Percentiles rank a stretch among this genome's conserved stretches.
These are phyloP conservation scores for Cotesia chilonis DNA, from an alignment of 1,140 invertebrate genomes.

Conservation along the genomic window DNA sequence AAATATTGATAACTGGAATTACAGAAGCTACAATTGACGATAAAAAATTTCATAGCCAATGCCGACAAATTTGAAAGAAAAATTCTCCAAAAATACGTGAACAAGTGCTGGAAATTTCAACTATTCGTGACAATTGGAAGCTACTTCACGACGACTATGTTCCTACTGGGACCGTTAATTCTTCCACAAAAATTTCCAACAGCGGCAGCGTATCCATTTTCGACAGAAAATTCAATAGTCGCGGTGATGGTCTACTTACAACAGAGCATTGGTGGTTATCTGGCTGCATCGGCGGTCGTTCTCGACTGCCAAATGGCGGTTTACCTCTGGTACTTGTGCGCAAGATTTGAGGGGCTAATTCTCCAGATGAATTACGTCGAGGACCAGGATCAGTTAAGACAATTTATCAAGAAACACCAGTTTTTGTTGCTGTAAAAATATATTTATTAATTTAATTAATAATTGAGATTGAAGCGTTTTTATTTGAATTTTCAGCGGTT, in stretches of 20 bases:
- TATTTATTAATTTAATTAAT: neutral
- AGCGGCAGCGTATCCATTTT: constrained; percentile 43
- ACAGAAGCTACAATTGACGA: neutral
- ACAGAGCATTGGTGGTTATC: constrained; percentile 39
- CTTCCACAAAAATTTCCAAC: constrained; percentile 39
- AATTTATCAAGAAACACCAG: constrained; percentile 41
- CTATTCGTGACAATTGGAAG: neutral
- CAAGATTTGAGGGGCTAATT: constrained; percentile 42
- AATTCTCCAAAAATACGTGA: constrained; percentile 11
- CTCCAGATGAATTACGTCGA: constrained; percentile 14
- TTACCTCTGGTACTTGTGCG: constrained; percentile 43
- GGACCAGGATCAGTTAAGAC: neutral
- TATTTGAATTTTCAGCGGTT: neutral
- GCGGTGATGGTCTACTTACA: constrained; percentile 37
- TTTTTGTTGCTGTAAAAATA: constrained; percentile 33
- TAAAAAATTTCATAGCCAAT: neutral
- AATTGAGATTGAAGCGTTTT: neutral
- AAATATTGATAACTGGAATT: neutral
- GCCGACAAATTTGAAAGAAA: neutral
- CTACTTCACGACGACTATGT: neutral
- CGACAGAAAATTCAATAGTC: constrained; percentile 22
- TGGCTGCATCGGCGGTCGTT: constrained; percentile 32
- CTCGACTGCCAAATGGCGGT: constrained; percentile 41
- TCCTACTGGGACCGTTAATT: constrained; percentile 36
- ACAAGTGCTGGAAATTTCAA: constrained; percentile 21